Evolutionary conservation across 2,888 invertebrate genomes (phyloP), one percentile per base, ranked within the genome.

Genomic region (Agrochola macilenta): DNA sequence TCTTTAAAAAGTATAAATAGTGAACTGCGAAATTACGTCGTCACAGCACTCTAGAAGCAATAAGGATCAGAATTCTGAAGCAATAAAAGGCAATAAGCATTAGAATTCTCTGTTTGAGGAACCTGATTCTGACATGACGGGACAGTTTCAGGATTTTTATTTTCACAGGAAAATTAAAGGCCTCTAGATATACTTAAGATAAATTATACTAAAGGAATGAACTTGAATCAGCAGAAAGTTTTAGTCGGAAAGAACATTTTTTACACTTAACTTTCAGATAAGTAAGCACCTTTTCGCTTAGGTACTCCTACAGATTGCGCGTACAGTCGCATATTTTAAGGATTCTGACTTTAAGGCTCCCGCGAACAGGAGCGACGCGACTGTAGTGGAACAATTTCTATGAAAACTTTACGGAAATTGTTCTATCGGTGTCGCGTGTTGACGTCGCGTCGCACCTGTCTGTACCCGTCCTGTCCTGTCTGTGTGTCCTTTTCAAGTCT

Each of bases 1-100:
- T 71, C 64, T 71, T 65, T 64, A 54, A 75, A 57, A 76, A 75
- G 80, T 86, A 84, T 76, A 73, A 86, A 86, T 76, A 64, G 81
- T 46, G 57, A 35, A 64, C 63, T 52, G 68, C 35, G 26, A 81
- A 75, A 80, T 65, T 3, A 35, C 43, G 4, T 43, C n/a, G 57
- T 35, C 23, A 73, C 17, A 26, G 52, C 8, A 11, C 23, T 58
- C n/a, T 65, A 14, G 26, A 14, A 74, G 65, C 43, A 52, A 52
- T 65, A 65, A 60, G 17, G 23, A 46, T 26, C 43, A 23, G 52
- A 43, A 65, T 26, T 35, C 52, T 52, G 5, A 3, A 52, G 49
- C 35, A 69, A 69, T 58, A 39, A 35, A 39, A 20, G 11, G 52
- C 35, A 58, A 43, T 74, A 35, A 54, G 9, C 17, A 54, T 54